phyloP scores from a whole-genome alignment of 2,888 invertebrate genomes.

The Brenthis ino region DNA sequence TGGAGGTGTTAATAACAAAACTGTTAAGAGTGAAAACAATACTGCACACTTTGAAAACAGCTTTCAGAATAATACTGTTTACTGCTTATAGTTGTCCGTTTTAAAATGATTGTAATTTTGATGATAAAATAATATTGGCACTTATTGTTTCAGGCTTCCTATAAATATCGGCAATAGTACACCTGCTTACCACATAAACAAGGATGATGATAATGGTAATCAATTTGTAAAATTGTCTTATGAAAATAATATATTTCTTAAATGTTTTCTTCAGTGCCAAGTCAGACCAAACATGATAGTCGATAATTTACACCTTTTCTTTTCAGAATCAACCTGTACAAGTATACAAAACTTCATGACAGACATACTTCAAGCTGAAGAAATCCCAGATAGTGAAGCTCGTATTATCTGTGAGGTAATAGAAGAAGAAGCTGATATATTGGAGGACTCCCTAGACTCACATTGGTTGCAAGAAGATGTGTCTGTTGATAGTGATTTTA shows the following conservation, averaged over 20 bases:
- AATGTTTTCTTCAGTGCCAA: no score
- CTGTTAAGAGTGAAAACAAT: neutral
- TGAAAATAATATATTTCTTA: no score
- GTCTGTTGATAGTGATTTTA: conserved; percentile 60
- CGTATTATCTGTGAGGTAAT: conserved; percentile 68
- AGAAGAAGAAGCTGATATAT: conserved; percentile 67
- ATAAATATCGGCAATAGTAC: conserved; percentile 57
- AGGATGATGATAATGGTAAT: conserved; percentile 73
- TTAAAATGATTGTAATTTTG: neutral
- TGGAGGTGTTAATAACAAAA: no score
- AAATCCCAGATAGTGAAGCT: conserved; percentile 66
- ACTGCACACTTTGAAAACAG: no score
- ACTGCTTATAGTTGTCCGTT: neutral
- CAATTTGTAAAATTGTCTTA: conserved; percentile 12
- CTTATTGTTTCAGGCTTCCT: conserved; percentile 57
- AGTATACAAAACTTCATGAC: conserved; percentile 75
- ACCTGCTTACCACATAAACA: conserved; percentile 53
- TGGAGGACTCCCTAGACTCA: conserved; percentile 73
- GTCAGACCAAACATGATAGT: no score
- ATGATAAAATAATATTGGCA: neutral
- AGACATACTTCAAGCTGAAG: conserved; percentile 64
- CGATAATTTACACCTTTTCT: neutral
- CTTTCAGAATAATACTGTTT: no score
- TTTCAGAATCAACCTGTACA: conserved; percentile 73
- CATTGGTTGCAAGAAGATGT: conserved; percentile 72